phyloP scores from a whole-genome alignment of 2,113 vertebrate genomes.

The Bolborhynchus lineola region DNA sequence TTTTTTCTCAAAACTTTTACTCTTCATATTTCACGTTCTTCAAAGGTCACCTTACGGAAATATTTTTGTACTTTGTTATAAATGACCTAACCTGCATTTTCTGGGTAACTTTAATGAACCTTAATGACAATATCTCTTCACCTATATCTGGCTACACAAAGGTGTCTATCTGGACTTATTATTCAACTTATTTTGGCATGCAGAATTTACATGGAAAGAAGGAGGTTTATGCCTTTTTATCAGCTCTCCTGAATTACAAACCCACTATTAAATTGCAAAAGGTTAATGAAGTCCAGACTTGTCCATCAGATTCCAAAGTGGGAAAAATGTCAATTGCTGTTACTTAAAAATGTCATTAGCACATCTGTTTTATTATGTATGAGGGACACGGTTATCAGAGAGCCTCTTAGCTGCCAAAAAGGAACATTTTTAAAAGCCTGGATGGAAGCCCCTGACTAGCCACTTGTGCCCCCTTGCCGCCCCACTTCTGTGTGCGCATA shows the following conservation, averaged over 20 bases:
- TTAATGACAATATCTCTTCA: not conserved
- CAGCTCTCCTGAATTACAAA: conserved; percentile 19
- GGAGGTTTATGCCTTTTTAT: not conserved
- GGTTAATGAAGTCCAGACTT: conserved; percentile 57
- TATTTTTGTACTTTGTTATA: conserved; percentile 4
- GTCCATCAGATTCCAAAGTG: conserved; percentile 33
- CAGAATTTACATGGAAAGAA: not conserved
- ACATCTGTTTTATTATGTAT: conserved; percentile 32
- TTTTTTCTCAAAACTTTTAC: not conserved
- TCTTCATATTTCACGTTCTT: not conserved
- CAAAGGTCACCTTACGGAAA: conserved; percentile 15
- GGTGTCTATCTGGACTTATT: not conserved
- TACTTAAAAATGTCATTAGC: conserved; percentile 61
- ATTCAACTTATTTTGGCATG: not conserved
- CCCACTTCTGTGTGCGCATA: fast-evolving
- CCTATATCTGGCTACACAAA: not conserved
- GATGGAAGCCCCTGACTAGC: not conserved
- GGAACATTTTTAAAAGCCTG: not conserved
- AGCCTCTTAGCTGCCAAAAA: not conserved
- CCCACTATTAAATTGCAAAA: conserved; percentile 13
- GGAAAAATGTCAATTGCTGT: conserved; percentile 58
- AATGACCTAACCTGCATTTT: not conserved
- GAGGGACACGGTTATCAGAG: not conserved
- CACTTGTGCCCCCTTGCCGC: not conserved
- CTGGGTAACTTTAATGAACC: not conserved